Conservation (phyloP, 2,113 vertebrate species). For the Atlantisia rogersi region DNA sequence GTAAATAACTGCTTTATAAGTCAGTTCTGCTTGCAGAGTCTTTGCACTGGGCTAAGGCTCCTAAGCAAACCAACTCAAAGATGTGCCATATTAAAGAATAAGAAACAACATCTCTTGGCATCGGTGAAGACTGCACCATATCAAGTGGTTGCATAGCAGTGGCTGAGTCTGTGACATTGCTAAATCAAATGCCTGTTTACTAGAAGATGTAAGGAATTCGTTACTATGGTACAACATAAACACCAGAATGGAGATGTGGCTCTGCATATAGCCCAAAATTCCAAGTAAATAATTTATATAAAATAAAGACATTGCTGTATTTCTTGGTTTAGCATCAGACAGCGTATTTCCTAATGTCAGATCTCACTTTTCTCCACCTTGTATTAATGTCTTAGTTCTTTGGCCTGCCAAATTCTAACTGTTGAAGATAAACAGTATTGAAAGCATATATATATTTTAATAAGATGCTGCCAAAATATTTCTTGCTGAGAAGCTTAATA, state of each 20-base stretch:
- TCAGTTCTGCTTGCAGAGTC: background rate
- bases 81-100: background rate
- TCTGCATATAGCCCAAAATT: background rate
- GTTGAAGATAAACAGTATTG: background rate
- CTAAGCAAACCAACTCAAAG: background rate
- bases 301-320: background rate
- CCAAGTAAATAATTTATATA: background rate
- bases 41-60: background rate
- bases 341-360: background rate
- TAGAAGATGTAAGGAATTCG: background rate
- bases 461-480: background rate
- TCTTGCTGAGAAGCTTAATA: background rate
- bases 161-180: background rate
- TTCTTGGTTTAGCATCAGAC: background rate
- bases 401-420: background rate
- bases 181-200: background rate
- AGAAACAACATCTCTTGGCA: background rate
- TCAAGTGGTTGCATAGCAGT: background rate
- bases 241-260: background rate
- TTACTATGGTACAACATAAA: background rate
- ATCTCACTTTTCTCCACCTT: background rate
- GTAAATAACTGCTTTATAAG: background rate
- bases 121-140: background rate
- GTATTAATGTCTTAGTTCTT: background rate
- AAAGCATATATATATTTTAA: background rate